These are phyloP conservation scores for Drosophila sturtevanti DNA, from an alignment of 1,140 invertebrate species.

Conservation along the genomic window DNA sequence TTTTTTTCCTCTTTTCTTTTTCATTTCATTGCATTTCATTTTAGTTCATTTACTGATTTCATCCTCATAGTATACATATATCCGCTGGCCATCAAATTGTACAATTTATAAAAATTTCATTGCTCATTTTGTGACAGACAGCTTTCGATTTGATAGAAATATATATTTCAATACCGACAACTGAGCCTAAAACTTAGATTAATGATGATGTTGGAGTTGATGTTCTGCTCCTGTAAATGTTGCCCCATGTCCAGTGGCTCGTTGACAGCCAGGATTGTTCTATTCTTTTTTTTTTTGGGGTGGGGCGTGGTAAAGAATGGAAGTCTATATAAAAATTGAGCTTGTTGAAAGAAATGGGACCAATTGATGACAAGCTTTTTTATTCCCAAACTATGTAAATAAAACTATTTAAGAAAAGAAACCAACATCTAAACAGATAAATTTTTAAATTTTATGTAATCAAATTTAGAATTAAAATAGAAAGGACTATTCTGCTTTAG, in stretches of 20 bases:
- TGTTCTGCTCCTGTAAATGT: background rate
- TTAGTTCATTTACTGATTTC: conserved; percentile 1
- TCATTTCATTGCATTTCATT: background rate
- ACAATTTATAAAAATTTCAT: conserved; percentile 79
- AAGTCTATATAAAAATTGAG: background rate
- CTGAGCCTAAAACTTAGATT: conserved; percentile 63
- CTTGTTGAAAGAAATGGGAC: background rate
- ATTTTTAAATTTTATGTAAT: no score
- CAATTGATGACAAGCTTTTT: conserved; percentile 56
- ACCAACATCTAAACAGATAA: no score
- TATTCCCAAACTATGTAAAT: background rate
- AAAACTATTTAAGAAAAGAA: background rate
- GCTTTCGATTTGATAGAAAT: conserved; percentile 81
- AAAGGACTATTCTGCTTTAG: background rate
- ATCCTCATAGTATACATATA: conserved; percentile 23
- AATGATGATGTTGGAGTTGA: conserved; percentile 61
- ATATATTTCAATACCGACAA: conserved; percentile 68
- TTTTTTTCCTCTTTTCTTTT: no score
- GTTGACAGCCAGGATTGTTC: conserved; percentile 56
- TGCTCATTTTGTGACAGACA: conserved; percentile 76
- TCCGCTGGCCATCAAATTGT: conserved; percentile 51
- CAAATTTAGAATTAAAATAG: no score
- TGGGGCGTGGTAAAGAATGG: background rate
- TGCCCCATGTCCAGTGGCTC: conserved; percentile 43
- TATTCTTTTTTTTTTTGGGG: background rate